Percentiles rank a stretch among this genome's conserved stretches.
Conservation (phyloP, 2,888 invertebrate genomes). For the Dolichopus griseipennis region DNA sequence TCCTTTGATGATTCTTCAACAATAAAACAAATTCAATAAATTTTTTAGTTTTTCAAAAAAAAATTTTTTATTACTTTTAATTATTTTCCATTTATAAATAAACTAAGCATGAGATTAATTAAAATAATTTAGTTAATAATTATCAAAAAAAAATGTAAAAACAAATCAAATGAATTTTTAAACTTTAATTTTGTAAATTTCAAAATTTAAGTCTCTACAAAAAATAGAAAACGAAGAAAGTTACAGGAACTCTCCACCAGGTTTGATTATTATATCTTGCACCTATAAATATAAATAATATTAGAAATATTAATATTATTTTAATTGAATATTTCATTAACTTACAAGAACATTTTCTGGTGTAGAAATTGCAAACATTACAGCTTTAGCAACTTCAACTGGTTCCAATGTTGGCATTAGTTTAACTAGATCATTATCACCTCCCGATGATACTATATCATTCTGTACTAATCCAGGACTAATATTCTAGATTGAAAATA, state of each 20-base stretch:
- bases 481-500: slow-evolving; percentile 24
- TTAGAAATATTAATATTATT: slow-evolving; percentile 9
- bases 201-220: neutral
- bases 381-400: slow-evolving; percentile 28
- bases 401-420: slow-evolving; percentile 29
- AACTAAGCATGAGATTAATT: too few relatives aligned
- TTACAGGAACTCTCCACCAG: slow-evolving; percentile 29
- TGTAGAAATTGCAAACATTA: slow-evolving; percentile 28
- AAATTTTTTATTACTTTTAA: too few relatives aligned
- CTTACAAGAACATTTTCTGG: slow-evolving; percentile 30
- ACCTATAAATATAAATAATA: slow-evolving; percentile 21
- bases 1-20: too few relatives aligned
- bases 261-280: slow-evolving; percentile 30
- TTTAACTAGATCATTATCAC: slow-evolving; percentile 27
- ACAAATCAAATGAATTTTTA: neutral
- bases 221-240: neutral
- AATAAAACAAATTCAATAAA: too few relatives aligned
- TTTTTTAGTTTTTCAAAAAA: too few relatives aligned
- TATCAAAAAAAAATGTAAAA: too few relatives aligned
- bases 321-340: slow-evolving; percentile 8
- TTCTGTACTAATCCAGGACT: slow-evolving; percentile 29
- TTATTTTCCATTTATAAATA: too few relatives aligned
- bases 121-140: too few relatives aligned
- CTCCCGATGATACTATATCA: slow-evolving; percentile 26
- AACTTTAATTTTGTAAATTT: neutral